Evolutionary conservation across 1,140 invertebrate genomes (phyloP).

Genomic region (Fopius arisanus): DNA sequence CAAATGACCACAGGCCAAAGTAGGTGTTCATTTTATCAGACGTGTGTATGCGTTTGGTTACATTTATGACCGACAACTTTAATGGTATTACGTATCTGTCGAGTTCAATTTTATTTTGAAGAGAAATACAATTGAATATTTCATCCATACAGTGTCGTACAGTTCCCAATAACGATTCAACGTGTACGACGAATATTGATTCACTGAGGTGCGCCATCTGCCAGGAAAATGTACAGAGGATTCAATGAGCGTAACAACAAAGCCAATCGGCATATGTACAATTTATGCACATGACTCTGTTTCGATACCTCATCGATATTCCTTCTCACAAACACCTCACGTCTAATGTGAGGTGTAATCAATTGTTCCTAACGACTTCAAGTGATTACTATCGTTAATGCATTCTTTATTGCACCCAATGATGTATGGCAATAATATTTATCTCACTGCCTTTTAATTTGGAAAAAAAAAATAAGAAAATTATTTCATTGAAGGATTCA

Average conservation of each 20-base stretch:
- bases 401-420: no score
- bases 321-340: slow-evolving; percentile 29
- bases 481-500: no score
- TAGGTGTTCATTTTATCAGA: background rate
- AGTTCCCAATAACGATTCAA: slow-evolving; percentile 12
- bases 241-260: slow-evolving; percentile 4
- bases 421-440: no score
- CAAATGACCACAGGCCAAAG: background rate
- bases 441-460: no score
- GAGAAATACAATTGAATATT: slow-evolving; percentile 34
- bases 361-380: background rate
- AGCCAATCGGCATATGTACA: slow-evolving; percentile 26
- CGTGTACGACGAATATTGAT: slow-evolving; percentile 36
- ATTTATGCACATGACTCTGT: slow-evolving; percentile 24
- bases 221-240: slow-evolving; percentile 25
- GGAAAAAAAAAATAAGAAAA: no score
- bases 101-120: slow-evolving; percentile 28
- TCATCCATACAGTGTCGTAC: slow-evolving; percentile 25
- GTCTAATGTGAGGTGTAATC: slow-evolving; percentile 1
- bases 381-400: background rate
- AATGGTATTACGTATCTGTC: slow-evolving; percentile 12
- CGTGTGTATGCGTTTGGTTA: background rate
- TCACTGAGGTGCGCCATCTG: slow-evolving; percentile 39
- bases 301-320: slow-evolving; percentile 11
- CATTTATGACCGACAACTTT: slow-evolving; percentile 16